Conservation (phyloP, 2,888 invertebrate genomes). For the Hydrotaea cyrtoneurina region DNA sequence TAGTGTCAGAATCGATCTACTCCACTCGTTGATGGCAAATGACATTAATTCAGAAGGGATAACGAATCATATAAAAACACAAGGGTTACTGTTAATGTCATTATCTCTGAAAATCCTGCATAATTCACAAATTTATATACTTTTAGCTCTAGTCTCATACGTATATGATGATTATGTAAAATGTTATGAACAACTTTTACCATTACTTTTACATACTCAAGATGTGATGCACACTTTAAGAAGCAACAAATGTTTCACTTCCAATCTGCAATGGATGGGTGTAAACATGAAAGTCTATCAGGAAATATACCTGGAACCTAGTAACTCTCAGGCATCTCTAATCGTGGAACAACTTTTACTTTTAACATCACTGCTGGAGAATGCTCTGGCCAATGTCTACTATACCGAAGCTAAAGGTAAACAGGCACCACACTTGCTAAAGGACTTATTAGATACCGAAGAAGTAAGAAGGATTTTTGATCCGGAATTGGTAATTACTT, state of each 20-base stretch:
- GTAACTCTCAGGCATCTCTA: background rate
- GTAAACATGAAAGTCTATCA: slow-evolving; percentile 42
- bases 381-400: slow-evolving; percentile 74
- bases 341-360: slow-evolving; percentile 71
- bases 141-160: slow-evolving; percentile 58
- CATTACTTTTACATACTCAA: slow-evolving; percentile 50
- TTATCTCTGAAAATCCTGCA: no score
- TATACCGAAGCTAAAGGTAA: slow-evolving; percentile 64
- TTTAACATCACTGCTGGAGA: slow-evolving; percentile 73
- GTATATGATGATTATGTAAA: slow-evolving; percentile 58
- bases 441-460: slow-evolving; percentile 80
- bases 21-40: no score
- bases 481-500: slow-evolving; percentile 77
- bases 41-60: no score
- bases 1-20: no score
- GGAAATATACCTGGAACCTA: background rate
- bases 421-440: slow-evolving; percentile 80
- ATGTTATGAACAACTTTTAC: slow-evolving; percentile 50
- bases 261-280: slow-evolving; percentile 64
- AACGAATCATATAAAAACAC: no score
- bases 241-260: background rate
- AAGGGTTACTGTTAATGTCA: no score
- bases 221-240: background rate
- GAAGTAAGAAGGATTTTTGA: slow-evolving; percentile 78
- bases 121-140: no score